Base-by-base conservation (phyloP, 1,140 invertebrate genomes). In the Leptonema lineaticorne region DNA sequence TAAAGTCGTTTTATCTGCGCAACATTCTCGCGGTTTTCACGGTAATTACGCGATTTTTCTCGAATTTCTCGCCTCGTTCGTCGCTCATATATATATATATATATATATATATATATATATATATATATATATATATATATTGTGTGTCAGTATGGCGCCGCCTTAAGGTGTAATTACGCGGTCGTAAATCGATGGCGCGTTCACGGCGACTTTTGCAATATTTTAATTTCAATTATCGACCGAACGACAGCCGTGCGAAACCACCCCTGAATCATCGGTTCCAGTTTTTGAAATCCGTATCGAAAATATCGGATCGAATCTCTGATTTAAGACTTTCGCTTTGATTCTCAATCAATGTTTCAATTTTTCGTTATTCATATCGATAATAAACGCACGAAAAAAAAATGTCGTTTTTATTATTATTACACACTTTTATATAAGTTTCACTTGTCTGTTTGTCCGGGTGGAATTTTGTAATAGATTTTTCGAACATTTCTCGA, bases 181-280 rank as follows among this genome's bases (percentile, higher is more conserved):
- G 50, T 59, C 60, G 45, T 63, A 69, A 69, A 59, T 62, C 68
- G 26, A 3, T 30, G 22, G 11, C 50, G 59, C 59, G 33, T 45
- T 45, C 33, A 20, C 4, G 18, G 4, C 33, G 28, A 63, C 20
- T 27, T 14, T 14, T 29, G 63, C 53, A 59, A 57, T 70, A 70
- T 70, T 70, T 70, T 70, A 63, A 70, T 70, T 70, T 70, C 69
- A 70, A 70, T 70, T 70, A 70, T 70, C 65, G 69, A 11, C 46
- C 63, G 58, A 58, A 16, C 33, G 64, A 67, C 69, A 63, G 64
- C 41, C 64, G 69, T 70, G 69, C 18, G 63, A 64, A 22, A 28
- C 16, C 37, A 11, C 16, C 9, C 56, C 30, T 60, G 67, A 62
- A 33, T 33, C 30, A 11, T 33, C 11, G 30, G 11, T 6, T 6